A percentile compares a stretch with the other conserved stretches of the same genome.
phyloP scores from a whole-genome alignment of 1,140 invertebrate species.

The Pseudomyrmex dendroicus region DNA sequence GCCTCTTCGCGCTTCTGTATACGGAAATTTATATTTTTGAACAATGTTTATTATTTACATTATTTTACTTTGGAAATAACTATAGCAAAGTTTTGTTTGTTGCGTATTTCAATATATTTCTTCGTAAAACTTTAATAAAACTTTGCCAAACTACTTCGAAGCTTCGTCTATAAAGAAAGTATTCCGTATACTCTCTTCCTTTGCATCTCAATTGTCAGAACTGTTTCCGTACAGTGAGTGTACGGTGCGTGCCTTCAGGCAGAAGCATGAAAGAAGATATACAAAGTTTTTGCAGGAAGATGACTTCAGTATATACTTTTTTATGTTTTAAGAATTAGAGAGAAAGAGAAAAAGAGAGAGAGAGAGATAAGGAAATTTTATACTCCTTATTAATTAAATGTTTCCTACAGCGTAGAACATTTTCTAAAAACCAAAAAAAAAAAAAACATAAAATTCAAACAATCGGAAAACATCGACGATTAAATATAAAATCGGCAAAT shows the following conservation, averaged over 20 bases:
- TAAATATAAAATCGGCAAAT: too few species aligned
- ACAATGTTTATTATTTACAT: slow-evolving; percentile 15
- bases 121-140: slow-evolving; percentile 35
- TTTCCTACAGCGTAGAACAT: too few species aligned
- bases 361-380: too few species aligned
- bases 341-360: too few species aligned
- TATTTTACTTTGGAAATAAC: slow-evolving; percentile 14
- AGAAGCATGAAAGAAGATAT: slow-evolving; percentile 25
- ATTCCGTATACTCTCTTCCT: slow-evolving; percentile 21
- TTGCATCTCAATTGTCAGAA: slow-evolving; percentile 60
- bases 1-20: too few species aligned
- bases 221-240: slow-evolving; percentile 8
- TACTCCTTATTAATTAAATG: too few species aligned
- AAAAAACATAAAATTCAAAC: too few species aligned
- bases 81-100: slow-evolving; percentile 2
- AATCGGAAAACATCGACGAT: too few species aligned
- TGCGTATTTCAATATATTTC: slow-evolving; percentile 17
- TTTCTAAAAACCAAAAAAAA: too few species aligned
- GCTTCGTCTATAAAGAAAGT: slow-evolving; percentile 41
- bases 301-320: neutral
- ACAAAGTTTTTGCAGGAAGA: slow-evolving; percentile 22
- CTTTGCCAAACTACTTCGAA: slow-evolving; percentile 33
- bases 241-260: slow-evolving; percentile 34
- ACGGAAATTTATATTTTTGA: neutral
- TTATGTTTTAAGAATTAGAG: neutral